Evolutionary conservation across 2,888 invertebrate genomes (phyloP).

Genomic region (Netelia inedita): DNA sequence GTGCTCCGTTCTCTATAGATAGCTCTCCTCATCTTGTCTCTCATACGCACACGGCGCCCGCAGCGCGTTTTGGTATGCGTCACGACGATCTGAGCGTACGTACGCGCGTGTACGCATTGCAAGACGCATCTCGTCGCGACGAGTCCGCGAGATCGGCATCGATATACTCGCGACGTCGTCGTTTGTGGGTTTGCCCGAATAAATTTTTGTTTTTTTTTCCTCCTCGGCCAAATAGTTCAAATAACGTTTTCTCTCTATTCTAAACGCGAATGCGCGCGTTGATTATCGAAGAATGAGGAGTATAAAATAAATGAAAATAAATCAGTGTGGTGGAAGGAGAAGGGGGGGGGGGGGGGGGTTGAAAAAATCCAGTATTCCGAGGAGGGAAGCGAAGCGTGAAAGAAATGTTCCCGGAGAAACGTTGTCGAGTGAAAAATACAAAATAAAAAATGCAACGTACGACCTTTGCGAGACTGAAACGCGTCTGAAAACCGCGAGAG

Average conservation of each 20-base stretch:
- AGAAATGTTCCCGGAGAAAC: constrained; percentile 54
- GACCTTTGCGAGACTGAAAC: constrained; percentile 18
- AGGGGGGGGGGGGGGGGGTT: constrained; percentile 14
- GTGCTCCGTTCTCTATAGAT: constrained; percentile 77
- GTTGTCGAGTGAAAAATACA: constrained; percentile 55
- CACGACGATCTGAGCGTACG: constrained; percentile 54
- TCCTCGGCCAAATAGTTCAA: neutral
- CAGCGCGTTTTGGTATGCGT: constrained; percentile 72
- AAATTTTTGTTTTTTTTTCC: neutral
- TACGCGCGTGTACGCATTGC: constrained; percentile 27
- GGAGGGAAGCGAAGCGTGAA: constrained; percentile 34
- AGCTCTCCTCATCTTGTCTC: constrained; percentile 66
- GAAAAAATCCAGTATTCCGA: constrained; percentile 6
- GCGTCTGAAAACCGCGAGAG: constrained; percentile 31
- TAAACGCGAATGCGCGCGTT: constrained; percentile 46
- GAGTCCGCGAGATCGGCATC: constrained; percentile 48
- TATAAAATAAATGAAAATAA: constrained; percentile 51
- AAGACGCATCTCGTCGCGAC: constrained; percentile 39
- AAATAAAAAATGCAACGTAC: constrained; percentile 5
- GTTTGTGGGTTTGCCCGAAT: constrained; percentile 37
- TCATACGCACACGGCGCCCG: neutral
- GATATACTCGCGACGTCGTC: constrained; percentile 33
- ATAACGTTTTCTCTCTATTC: constrained; percentile 18
- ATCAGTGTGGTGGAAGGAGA: constrained; percentile 10
- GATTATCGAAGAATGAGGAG: constrained; percentile 64